Evolutionary conservation across 2,113 vertebrate species (phyloP).

Genomic region (Taxidea taxus): DNA sequence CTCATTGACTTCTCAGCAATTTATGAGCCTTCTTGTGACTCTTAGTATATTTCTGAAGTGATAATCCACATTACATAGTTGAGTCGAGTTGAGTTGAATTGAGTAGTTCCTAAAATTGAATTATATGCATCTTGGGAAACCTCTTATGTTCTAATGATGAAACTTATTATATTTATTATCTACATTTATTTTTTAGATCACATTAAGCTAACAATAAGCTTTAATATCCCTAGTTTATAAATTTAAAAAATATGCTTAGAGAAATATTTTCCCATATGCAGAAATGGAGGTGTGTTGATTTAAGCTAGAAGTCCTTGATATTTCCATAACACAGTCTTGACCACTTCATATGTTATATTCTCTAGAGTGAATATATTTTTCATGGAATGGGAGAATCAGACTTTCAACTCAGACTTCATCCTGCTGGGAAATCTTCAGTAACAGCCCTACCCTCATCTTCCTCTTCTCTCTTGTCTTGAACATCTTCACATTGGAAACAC

Average conservation of each 20-base stretch:
- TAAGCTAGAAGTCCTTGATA: background rate
- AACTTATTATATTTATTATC: background rate
- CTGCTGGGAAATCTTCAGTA: slow-evolving; percentile 3
- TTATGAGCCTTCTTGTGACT: background rate
- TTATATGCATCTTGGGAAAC: background rate
- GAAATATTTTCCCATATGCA: background rate
- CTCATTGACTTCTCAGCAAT: background rate
- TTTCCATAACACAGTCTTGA: background rate
- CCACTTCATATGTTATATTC: background rate
- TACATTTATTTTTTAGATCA: background rate
- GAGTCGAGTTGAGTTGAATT: too few relatives aligned
- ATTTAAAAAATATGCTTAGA: background rate
- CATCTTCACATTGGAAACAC: slow-evolving; percentile 43
- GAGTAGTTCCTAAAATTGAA: background rate
- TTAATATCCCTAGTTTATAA: background rate
- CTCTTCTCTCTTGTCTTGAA: slow-evolving; percentile 24
- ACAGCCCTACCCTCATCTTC: background rate
- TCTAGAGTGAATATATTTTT: background rate
- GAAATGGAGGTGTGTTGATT: rapidly evolving
- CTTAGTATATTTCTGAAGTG: background rate
- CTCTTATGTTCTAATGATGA: background rate
- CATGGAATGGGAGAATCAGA: background rate
- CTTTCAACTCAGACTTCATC: background rate
- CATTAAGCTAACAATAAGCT: background rate
- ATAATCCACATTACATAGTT: background rate